Evolutionary conservation across 1,140 invertebrate genomes (phyloP), one percentile per base, ranked within the genome.

Genomic region (Neodiprion lecontei): DNA sequence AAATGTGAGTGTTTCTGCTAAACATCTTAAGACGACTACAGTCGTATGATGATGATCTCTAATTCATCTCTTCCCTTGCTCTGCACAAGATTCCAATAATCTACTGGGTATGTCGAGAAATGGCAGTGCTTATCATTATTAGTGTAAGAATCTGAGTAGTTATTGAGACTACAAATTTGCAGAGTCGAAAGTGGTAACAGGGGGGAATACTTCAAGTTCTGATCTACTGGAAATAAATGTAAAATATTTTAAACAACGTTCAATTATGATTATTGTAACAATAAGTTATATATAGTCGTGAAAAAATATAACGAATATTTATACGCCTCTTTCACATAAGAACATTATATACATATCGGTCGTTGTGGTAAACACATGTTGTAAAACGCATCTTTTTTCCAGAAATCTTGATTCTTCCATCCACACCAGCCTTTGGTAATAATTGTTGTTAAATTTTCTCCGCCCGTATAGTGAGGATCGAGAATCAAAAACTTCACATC

Each of bases 381-480:
- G 81, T 99, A 99, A 89, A 97, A 98, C 69, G 96, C 93, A 81
- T 93, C 93, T 86, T 96, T 95, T 81, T 94, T 93, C 97, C 97
- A 98, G 88, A 99, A 99, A 74, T 95, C 92, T 69, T 92, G 89
- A 23, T 91, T 92, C 86, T 98, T 99, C 97, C 97, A 99, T 3
- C 94, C 95, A 87, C 97, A 98, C 96, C 96, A 98, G 5, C 97
- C 96, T 90, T 97, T 95, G 67, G 86, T 91, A 61, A 94, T 86
- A 68, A 97, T 92, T 1, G 89, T 90, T 47, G 88, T 85, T 69
- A 96, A 84, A 77, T 96, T 91, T 84, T 96, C 95, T 7, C 87
- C 80, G 0, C 97, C 98, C 0, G 95, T 98, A 84, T 98, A 99
- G 90, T 99, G 99, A 1, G 99, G 99, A 91, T 99, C 99, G 9